Percentiles rank a stretch among this genome's conserved stretches.
Evolutionary conservation across 2,888 invertebrate species (phyloP).

Genomic region (Dolomedes plantarius): DNA sequence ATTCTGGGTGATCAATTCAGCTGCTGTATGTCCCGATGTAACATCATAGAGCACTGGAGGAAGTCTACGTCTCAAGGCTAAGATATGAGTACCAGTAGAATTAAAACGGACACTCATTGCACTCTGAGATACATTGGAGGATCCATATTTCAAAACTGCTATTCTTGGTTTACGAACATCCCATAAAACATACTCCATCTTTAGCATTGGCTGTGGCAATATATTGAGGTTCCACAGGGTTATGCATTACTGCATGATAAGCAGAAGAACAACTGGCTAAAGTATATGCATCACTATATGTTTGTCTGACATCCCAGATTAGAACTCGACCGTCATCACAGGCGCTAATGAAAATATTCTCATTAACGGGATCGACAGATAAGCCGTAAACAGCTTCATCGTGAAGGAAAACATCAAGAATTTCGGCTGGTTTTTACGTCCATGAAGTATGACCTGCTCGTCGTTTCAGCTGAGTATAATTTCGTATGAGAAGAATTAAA

Average conservation of each 20-base stretch:
- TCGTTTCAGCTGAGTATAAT: constrained; percentile 95
- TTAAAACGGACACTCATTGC: constrained; percentile 96
- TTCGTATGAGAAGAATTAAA: constrained; percentile 87
- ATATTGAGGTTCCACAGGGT: constrained; percentile 87
- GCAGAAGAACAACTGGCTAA: constrained; percentile 84
- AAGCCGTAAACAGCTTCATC: constrained; percentile 93
- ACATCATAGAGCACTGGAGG: constrained; percentile 88
- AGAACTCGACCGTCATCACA: constrained; percentile 93
- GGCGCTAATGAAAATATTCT: constrained; percentile 89
- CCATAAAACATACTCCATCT: constrained; percentile 92
- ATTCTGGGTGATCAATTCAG: constrained; percentile 92
- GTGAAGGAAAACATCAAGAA: constrained; percentile 87
- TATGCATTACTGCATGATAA: constrained; percentile 97
- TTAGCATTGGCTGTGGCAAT: constrained; percentile 92
- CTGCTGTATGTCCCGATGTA: constrained; percentile 83
- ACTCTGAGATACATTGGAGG: constrained; percentile 80
- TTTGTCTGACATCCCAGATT: constrained; percentile 88
- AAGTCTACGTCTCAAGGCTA: constrained; percentile 89
- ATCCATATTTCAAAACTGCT: constrained; percentile 75
- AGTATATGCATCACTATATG: constrained; percentile 81
- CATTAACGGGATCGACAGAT: constrained; percentile 89
- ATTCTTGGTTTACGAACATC: constrained; percentile 88
- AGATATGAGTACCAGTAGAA: constrained; percentile 84
- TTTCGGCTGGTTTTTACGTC: constrained; percentile 83
- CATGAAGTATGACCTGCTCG: constrained; percentile 94